Evolutionary conservation across 2,797 vertebrate genomes (phyloP).

Genomic region (Poeciliopsis infans): DNA sequence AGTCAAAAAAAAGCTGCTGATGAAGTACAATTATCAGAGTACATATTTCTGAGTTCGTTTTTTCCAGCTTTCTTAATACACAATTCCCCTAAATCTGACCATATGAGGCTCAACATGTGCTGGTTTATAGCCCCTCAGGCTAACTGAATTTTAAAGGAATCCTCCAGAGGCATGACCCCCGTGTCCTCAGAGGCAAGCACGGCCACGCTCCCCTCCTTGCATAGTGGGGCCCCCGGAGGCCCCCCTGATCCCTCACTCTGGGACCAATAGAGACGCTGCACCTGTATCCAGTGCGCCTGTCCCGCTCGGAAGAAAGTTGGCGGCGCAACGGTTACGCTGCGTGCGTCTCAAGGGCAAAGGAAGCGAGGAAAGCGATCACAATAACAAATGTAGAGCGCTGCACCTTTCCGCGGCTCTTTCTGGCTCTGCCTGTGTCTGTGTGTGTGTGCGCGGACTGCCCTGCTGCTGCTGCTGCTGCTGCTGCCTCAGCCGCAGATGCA

Average conservation of each 20-base stretch:
- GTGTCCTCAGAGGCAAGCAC: conserved; percentile 14
- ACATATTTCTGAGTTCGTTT: background rate
- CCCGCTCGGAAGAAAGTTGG: conserved; percentile 77
- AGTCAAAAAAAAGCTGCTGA: background rate
- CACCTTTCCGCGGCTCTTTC: conserved; percentile 36
- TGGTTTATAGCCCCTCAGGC: conserved; percentile 4
- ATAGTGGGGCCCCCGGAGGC: conserved; percentile 13
- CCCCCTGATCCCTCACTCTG: conserved; percentile 15
- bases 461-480: conserved; percentile 3
- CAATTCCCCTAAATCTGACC: background rate
- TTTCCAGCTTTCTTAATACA: background rate
- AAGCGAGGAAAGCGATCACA: conserved; percentile 69
- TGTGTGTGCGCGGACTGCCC: conserved; percentile 14
- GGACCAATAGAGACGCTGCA: conserved; percentile 64
- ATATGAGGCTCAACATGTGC: conserved; percentile 25
- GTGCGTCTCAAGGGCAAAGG: conserved; percentile 81
- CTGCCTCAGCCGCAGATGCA: conserved; percentile 23
- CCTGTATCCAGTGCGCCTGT: conserved; percentile 78
- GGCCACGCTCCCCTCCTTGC: conserved; percentile 9
- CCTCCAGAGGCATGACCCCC: conserved; percentile 30
- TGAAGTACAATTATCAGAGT: background rate
- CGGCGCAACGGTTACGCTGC: conserved; percentile 76
- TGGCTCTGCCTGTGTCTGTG: background rate
- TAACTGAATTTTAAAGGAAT: conserved; percentile 4
- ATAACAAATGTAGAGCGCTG: conserved; percentile 59